Evolutionary conservation across 1,140 invertebrate genomes (phyloP), one percentile per base, ranked within the genome.

Genomic region (Drosophila tristis): DNA sequence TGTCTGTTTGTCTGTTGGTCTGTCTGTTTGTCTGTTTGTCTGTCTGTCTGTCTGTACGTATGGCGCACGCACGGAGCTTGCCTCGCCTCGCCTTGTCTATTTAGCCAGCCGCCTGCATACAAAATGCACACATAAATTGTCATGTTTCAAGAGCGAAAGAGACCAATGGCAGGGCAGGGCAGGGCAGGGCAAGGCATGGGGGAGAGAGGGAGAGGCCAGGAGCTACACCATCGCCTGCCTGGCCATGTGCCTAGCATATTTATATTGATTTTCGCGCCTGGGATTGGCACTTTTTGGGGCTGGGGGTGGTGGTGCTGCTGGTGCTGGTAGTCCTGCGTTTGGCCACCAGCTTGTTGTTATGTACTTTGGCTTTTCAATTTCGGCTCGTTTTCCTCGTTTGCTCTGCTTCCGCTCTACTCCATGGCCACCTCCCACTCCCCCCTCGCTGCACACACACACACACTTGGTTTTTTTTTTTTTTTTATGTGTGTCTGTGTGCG

Each of bases 291-390:
- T 63, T 66, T 39, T 13, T 39, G 9, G 35, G 35, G 35, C 11
- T 11, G 9, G 35, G 11, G 9, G 31, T 6, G 71, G 72, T 70
- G 79, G 51, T 23, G 29, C 29, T 29, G 20, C n/a, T n/a, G n/a
- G n/a, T n/a, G n/a, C n/a, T n/a, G n/a, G 72, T 16, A 16, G 60
- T 31, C 39, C 48, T 75, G 71, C 47, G 61, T 48, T 39, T 45
- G 68, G 58, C 64, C 54, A 68, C 61, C 80, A 85, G 80, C 81
- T 87, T 81, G 81, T 87, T 86, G 81, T 86, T 86, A 87, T 86
- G 81, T 86, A 87, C 78, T 86, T 86, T 86, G 81, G 82, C 82
- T 86, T 86, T 86, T 86, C 81, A 86, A 86, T 86, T 86, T 86
- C 74, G 78, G 74, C 74, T 86, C 82, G 82, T 78, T 86, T 78